Evolutionary conservation across 2,113 vertebrate genomes (phyloP).

Genomic region (Grammomys dolichurus): DNA sequence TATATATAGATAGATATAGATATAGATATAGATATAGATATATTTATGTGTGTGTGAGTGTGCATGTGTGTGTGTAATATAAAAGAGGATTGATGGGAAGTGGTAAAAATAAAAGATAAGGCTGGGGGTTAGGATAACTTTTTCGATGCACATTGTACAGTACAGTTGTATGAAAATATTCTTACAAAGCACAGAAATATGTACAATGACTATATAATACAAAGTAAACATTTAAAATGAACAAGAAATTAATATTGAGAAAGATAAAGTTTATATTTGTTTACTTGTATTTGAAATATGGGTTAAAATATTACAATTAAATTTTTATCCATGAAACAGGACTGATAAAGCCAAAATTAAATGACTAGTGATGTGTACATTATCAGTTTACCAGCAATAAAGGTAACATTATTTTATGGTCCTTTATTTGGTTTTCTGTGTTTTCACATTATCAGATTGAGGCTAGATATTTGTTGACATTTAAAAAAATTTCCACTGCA

Average conservation of each 20-base stretch:
- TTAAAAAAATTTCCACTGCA: not conserved
- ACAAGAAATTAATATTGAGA: not conserved
- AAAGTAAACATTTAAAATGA: not conserved
- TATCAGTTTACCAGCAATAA: not conserved
- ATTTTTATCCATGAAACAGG: not conserved
- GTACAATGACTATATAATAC: not conserved
- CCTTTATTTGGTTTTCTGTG: not conserved
- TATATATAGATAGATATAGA: too few relatives aligned
- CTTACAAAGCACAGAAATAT: not conserved
- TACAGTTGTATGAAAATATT: not conserved
- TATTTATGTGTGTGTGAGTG: not conserved
- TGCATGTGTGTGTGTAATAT: not conserved
- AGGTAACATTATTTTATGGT: not conserved
- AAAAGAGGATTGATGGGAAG: not conserved
- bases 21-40: not conserved
- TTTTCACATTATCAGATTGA: not conserved
- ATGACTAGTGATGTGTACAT: rapidly evolving
- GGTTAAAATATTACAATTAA: not conserved
- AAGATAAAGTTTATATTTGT: not conserved
- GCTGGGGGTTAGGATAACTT: not conserved
- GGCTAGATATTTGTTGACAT: constrained; percentile 6
- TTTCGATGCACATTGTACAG: not conserved
- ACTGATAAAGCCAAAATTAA: not conserved
- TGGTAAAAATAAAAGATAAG: not conserved
- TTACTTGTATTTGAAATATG: not conserved